phyloP scores from a whole-genome alignment of 2,113 vertebrate genomes.

The Rhabdomys dilectus region DNA sequence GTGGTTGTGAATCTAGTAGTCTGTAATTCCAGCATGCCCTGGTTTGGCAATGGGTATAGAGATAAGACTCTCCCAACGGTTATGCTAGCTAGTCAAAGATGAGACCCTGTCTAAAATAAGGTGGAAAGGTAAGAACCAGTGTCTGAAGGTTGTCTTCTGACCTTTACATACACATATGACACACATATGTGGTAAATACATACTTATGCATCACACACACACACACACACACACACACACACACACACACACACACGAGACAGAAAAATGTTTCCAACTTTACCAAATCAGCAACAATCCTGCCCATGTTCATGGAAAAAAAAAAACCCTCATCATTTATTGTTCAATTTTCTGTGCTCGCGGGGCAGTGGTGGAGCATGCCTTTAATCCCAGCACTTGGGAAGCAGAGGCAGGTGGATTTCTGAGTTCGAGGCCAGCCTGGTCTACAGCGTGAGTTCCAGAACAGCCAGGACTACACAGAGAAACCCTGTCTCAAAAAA shows the following conservation, averaged over 20 bases:
- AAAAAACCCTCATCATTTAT: background rate
- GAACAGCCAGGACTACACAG: too few species aligned
- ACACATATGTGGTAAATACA: background rate
- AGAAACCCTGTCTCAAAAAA: too few species aligned
- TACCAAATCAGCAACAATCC: background rate
- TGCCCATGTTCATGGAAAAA: background rate
- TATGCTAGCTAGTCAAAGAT: too few species aligned
- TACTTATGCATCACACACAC: background rate
- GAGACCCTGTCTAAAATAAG: too few species aligned
- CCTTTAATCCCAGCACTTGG: too few species aligned
- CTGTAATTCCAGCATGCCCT: too few species aligned
- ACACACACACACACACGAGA: background rate
- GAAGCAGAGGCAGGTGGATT: too few species aligned
- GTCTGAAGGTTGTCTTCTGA: background rate
- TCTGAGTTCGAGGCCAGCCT: too few species aligned
- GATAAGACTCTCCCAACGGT: background rate
- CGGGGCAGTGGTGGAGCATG: too few species aligned
- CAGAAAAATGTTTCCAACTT: constrained; percentile 10
- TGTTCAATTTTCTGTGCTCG: background rate
- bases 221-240: background rate
- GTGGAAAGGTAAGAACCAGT: too few species aligned
- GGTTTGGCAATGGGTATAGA: background rate
- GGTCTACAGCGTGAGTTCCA: too few species aligned
- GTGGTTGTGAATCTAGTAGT: background rate
- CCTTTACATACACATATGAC: too few species aligned